Evolutionary conservation across 2,888 invertebrate genomes (phyloP).

Genomic region (Tethea ocularis): DNA sequence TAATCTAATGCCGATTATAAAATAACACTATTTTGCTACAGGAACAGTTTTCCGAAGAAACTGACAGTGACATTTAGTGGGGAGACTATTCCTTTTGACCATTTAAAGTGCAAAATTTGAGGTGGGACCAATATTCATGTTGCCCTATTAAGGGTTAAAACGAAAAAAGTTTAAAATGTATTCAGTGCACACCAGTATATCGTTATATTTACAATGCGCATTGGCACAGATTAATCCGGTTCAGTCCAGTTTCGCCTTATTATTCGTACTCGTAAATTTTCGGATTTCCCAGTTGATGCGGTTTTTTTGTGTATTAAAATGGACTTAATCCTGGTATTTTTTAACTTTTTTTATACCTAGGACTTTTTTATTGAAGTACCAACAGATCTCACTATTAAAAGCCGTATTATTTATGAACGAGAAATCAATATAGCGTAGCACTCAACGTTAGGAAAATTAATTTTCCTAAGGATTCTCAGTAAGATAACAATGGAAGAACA

Average conservation of each 20-base stretch:
- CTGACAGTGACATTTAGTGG: too few relatives aligned
- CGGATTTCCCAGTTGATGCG: background rate
- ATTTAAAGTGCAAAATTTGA: too few relatives aligned
- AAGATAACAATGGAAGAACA: background rate
- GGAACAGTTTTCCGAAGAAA: too few relatives aligned
- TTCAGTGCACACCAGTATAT: background rate
- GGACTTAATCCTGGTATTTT: background rate
- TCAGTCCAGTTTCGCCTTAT: background rate
- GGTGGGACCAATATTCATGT: too few relatives aligned
- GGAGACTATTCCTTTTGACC: too few relatives aligned
- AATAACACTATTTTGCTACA: too few relatives aligned
- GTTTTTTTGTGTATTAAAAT: background rate
- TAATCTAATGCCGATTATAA: too few relatives aligned
- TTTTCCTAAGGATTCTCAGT: background rate
- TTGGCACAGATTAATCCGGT: constrained; percentile 1
- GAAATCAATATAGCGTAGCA: background rate
- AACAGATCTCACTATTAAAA: too few relatives aligned
- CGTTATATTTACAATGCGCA: background rate
- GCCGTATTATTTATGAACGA: too few relatives aligned
- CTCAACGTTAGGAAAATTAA: background rate
- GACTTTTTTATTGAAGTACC: background rate
- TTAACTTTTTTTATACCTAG: too few relatives aligned
- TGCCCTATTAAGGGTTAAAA: too few relatives aligned
- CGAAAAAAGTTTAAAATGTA: background rate
- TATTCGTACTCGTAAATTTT: background rate